Evolutionary conservation across 2,888 invertebrate species (phyloP), one percentile per base, ranked within the genome.

Genomic region (Scrobipalpa atriplicella): DNA sequence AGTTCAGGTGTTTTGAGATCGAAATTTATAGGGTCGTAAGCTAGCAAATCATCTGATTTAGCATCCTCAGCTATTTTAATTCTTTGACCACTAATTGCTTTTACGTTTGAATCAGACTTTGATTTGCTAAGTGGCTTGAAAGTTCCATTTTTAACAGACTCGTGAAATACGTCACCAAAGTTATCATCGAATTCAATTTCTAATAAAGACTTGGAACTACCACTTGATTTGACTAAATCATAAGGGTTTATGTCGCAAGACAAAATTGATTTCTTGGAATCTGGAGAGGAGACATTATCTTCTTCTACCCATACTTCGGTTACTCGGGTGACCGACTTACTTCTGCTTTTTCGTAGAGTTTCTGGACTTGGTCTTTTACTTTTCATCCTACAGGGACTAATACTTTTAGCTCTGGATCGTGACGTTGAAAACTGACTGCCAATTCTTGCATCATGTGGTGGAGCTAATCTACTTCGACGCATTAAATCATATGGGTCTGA

Each of bases 191-290:
- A 93, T 74, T 93, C 92, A 73, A 91, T 89, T 82, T 91, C 89
- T 52, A 87, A 89, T 70, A 93, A 77, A 75, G 93, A 89, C 81
- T 93, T 87, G 71, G 89, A 82, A 79, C 75, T 81, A n/a, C 84
- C 80, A 67, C 78, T 92, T 70, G 90, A 90, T 83, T 96, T 95
- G 75, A 97, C 95, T 79, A 97, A 92, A 72, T 96, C 96, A 81
- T 97, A 97, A 2, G 97, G 97, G 85, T 97, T 97, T 52, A 97
- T 96, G 82, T 96, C 95, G 88, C 97, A 97, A 75, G 96, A 96
- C 54, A 97, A 89, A 72, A 97, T 97, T 18, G 97, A 97, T 72
- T 94, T 95, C 58, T 95, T 92, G 52, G 85, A 79, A 38, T 89
- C 88, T 13, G 47, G 36, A 71, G 75, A 83, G 62, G 76, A 71